A percentile compares a stretch with the other conserved stretches of the same genome.
Conservation (phyloP, 1,140 invertebrate genomes). For the Ips typographus region DNA sequence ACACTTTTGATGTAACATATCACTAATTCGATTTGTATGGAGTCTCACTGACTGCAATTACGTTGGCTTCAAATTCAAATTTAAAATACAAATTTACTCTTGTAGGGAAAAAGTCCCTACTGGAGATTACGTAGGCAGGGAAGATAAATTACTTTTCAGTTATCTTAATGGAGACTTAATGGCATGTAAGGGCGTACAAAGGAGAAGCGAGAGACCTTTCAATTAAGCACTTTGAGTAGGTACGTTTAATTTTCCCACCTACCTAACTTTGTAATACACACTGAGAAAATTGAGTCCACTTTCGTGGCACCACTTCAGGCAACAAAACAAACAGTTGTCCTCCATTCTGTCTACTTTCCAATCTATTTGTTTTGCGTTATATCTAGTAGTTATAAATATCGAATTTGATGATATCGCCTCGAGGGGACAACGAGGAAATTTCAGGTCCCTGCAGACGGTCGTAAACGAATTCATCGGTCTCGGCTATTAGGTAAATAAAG, state of each 20-base stretch:
- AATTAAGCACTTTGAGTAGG: conserved; percentile 7
- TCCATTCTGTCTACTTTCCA: no score
- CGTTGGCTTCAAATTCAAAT: no score
- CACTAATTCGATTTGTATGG: no score
- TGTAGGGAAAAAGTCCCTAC: no score
- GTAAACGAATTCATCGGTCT: conserved; percentile 17
- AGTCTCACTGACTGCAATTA: no score
- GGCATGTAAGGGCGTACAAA: conserved; percentile 14
- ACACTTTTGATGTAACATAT: not conserved
- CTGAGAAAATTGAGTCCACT: no score
- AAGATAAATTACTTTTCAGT: conserved; percentile 15
- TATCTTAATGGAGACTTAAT: conserved; percentile 18
- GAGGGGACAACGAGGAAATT: not conserved
- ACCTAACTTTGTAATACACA: not conserved
- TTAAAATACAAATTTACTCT: no score
- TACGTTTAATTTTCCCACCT: conserved; percentile 6
- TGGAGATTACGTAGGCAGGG: not conserved
- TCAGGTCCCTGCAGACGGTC: not conserved
- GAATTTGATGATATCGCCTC: no score
- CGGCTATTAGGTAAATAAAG: conserved; percentile 21
- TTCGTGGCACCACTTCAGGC: no score
- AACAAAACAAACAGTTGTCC: no score
- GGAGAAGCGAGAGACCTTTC: conserved; percentile 2
- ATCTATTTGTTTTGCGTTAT: no score
- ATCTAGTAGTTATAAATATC: no score